These are phyloP conservation scores for Heliconius sara DNA, from an alignment of 2,888 invertebrate genomes.

Conservation along the genomic window DNA sequence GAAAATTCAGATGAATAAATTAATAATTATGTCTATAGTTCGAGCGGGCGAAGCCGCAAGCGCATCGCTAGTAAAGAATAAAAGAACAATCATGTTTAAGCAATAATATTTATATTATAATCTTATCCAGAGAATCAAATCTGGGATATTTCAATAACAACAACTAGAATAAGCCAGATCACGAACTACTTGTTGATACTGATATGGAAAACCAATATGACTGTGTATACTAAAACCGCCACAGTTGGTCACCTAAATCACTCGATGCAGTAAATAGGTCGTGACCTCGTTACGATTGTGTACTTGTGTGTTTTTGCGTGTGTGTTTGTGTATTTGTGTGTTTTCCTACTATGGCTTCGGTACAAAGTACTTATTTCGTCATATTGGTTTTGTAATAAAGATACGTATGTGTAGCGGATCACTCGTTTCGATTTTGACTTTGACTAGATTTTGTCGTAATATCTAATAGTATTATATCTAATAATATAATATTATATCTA, in stretches of 20 bases:
- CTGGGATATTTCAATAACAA: no score
- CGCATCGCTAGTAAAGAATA: no score
- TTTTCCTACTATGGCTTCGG: slow-evolving; percentile 1
- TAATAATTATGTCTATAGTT: no score
- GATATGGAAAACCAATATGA: slow-evolving; percentile 14
- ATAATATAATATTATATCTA: no score
- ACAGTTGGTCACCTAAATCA: slow-evolving; percentile 30
- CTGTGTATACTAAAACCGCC: neutral
- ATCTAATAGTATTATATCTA: no score
- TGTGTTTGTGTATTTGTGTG: slow-evolving; percentile 1
- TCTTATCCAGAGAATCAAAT: no score
- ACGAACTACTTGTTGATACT: neutral
- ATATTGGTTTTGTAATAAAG: slow-evolving; percentile 16
- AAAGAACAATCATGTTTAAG: no score
- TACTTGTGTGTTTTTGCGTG: slow-evolving; percentile 10
- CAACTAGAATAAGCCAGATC: neutral
- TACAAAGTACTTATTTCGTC: neutral
- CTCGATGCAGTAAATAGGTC: slow-evolving; percentile 28
- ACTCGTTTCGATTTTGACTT: neutral
- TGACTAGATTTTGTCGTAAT: no score
- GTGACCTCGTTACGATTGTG: slow-evolving; percentile 23
- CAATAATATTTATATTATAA: no score
- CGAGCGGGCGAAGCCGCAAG: no score
- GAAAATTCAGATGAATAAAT: no score
- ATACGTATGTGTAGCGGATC: neutral